These are phyloP conservation scores for Drosophila insularis DNA, from an alignment of 1,140 invertebrate species.

Conservation along the genomic window DNA sequence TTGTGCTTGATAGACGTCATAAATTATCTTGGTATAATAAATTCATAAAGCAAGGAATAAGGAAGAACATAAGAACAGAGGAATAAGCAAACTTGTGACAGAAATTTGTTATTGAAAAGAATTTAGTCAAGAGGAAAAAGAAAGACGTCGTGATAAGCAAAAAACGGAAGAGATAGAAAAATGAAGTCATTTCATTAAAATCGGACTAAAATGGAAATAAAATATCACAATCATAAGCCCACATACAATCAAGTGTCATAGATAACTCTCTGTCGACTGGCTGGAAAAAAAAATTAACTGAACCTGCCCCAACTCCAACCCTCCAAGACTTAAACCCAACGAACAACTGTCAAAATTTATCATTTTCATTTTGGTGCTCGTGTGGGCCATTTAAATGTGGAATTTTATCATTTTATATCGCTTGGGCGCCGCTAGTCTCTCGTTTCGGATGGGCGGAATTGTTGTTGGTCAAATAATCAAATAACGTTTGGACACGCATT, in stretches of 20 bases:
- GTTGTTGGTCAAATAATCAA: slow-evolving; percentile 51
- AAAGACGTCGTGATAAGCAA: not conserved
- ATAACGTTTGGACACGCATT: slow-evolving; percentile 75
- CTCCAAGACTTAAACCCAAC: not conserved
- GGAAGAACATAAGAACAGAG: not conserved
- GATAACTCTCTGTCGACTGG: not conserved
- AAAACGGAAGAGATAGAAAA: not conserved
- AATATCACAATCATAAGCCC: not conserved
- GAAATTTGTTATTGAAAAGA: slow-evolving; percentile 11
- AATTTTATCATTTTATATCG: slow-evolving; percentile 51
- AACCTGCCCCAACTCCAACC: not conserved
- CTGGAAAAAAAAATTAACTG: not conserved
- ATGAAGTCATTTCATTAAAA: too few relatives aligned
- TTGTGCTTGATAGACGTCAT: slow-evolving; percentile 8
- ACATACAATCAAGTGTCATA: not conserved
- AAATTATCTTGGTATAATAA: slow-evolving; percentile 16
- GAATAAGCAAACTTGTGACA: slow-evolving; percentile 4
- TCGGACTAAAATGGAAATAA: too few relatives aligned
- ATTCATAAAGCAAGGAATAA: not conserved
- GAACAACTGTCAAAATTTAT: slow-evolving; percentile 71
- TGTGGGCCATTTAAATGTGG: slow-evolving; percentile 55
- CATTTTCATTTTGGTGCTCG: slow-evolving; percentile 61
- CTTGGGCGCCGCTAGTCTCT: slow-evolving; percentile 51
- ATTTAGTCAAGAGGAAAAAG: slow-evolving; percentile 7
- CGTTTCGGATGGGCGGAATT: not conserved